Evolutionary conservation across 2,113 vertebrate species (phyloP).

Genomic region (Lampris incognitus): DNA sequence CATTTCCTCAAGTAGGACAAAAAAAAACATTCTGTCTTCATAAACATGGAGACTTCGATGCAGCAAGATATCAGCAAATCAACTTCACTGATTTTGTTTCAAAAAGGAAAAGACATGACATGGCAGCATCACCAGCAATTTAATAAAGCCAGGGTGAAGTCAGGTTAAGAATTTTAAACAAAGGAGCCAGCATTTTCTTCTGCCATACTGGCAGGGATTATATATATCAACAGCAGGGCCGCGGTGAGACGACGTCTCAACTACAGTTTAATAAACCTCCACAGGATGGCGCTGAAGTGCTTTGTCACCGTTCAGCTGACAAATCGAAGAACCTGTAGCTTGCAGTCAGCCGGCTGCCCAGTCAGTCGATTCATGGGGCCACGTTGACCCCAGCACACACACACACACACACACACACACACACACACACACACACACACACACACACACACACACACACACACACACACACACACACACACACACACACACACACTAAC

Average conservation of each 20-base stretch:
- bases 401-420: constrained; percentile 21
- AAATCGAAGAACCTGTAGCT: constrained; percentile 43
- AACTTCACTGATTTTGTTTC: too few relatives aligned
- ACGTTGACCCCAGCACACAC: constrained; percentile 59
- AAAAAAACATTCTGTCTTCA: too few relatives aligned
- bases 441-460: constrained; percentile 26
- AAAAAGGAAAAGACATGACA: too few relatives aligned
- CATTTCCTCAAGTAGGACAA: too few relatives aligned
- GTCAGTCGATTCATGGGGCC: constrained; percentile 63
- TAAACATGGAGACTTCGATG: too few relatives aligned
- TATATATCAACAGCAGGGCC: too few relatives aligned
- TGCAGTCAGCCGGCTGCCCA: constrained; percentile 55
- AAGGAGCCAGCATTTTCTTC: too few relatives aligned
- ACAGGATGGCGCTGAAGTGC: constrained; percentile 75
- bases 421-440: constrained; percentile 25
- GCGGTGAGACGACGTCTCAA: neutral
- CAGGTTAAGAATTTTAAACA: too few relatives aligned
- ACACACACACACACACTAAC: constrained; percentile 37
- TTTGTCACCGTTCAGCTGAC: constrained; percentile 47
- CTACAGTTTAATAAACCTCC: constrained; percentile 42
- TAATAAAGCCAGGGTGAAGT: too few relatives aligned
- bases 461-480: constrained; percentile 25
- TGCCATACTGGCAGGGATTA: too few relatives aligned
- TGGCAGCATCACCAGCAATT: too few relatives aligned
- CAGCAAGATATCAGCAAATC: too few relatives aligned